Base-by-base conservation (phyloP, 2,797 vertebrate genomes). In the Syndactyla subalaris region DNA sequence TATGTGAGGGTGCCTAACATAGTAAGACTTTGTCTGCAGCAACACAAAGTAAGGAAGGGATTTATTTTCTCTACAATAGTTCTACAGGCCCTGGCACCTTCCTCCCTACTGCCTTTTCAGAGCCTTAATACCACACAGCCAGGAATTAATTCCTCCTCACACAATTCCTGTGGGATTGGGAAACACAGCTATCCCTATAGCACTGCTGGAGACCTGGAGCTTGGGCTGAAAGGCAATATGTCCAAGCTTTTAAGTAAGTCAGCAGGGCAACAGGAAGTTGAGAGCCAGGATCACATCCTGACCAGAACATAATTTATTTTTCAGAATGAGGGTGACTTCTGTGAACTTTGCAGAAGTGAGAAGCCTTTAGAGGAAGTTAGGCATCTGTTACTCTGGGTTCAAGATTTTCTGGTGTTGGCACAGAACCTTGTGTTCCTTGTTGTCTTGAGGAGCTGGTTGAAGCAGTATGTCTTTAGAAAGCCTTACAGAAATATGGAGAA, bases 161-260 rank as follows among this genome's bases (percentile, higher is more conserved):
- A 41, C 11, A 22, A 34, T 18, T 85, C 48, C 39, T 32, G 27
- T 70, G 36, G 46, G 65, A 38, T 1, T 45, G 58, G 29, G 24
- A 29, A 81, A 12, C 38, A 14, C 34, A 29, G 39, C 39, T 66
- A 46, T 73, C 17, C 34, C 43, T 83, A 1, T 2, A 55, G 43
- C 14, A 20, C 30, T 32, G 6, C 63, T 82, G 51, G 24, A 62
- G 51, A 24, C 6, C 4, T 15, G 22, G 70, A 76, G 39, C 51
- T 51, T 0, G 2, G 43, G 27, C 7, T 72, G 30, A 21, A 2
- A 43, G 43, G 23, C 24, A 55, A 1, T 12, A 19, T 32, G 52
- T 17, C 36, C 72, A 61, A 41, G 22, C 14, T 91, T 61, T 48
- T 2, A 48, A 17, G 36, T n/a, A 85, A 82, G 34, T 38, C 59